Evolutionary conservation across 2,888 invertebrate species (phyloP), one percentile per base, ranked within the genome.

Genomic region (Eupithecia dodoneata): DNA sequence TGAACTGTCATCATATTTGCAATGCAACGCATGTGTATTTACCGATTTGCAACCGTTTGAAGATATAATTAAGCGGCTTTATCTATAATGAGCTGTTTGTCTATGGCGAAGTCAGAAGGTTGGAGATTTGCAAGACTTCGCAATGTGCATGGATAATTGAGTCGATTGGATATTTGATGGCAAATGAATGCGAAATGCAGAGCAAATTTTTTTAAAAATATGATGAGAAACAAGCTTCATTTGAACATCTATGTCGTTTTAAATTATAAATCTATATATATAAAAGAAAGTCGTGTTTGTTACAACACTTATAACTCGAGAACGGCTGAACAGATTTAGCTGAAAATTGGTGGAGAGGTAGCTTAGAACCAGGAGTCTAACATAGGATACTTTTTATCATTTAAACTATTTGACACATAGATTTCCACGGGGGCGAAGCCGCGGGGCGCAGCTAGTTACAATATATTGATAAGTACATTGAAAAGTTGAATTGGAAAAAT

Each of bases 1-100:
- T 79, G 65, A 80, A 79, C 80, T 80, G 76, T 76, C 81, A 81
- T 81, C 79, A 79, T 77, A 76, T 80, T 80, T 81, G 81, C 79
- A 76, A 76, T 76, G 76, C 76, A 74, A 73, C 59, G 77, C 74
- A 63, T 71, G 63, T 65, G 76, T 77, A 76, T 76, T 75, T 80
- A 74, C 77, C 79, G 80, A 82, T 82, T 82, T 79, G 79, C 79
- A 81, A 80, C 74, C 74, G 80, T 76, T 79, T 71, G 76, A 49
- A 71, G 74, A 55, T 71, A 75, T 79, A 75, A 81, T 78, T 77
- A 76, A 52, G 69, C 66, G 67, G 63, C 49, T 74, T 49, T 73
- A 59, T 49, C 71, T 76, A 71, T 76, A 78, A 78, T 78, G 69
- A 76, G 69, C 59, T 77, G 72, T 75, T 74, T 69, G 42, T 69